Conservation (phyloP, 2,888 invertebrate genomes). For the Aphidius colemani region DNA sequence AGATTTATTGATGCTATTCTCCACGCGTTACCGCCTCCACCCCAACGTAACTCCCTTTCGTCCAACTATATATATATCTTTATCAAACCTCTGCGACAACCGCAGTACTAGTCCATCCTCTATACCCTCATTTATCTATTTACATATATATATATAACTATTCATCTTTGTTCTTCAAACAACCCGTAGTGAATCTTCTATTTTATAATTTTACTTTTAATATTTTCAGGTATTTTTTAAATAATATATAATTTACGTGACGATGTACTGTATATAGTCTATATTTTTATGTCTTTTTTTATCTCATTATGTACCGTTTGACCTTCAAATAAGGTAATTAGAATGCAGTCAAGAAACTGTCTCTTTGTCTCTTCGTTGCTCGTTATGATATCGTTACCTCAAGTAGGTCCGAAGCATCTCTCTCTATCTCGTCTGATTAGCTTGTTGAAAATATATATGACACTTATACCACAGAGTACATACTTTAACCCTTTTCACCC, state of each 20-base stretch:
- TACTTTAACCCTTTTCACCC: too few relatives aligned
- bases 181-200: neutral
- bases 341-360: conserved; percentile 53
- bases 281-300: too few relatives aligned
- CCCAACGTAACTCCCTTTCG: conserved; percentile 13
- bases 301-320: conserved; percentile 38
- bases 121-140: conserved; percentile 33
- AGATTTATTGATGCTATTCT: conserved; percentile 59
- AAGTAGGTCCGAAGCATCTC: conserved; percentile 1
- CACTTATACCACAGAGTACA: too few relatives aligned
- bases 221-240: too few relatives aligned
- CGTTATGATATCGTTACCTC: conserved; percentile 9
- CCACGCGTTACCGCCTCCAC: conserved; percentile 37
- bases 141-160: conserved; percentile 29
- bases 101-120: conserved; percentile 23
- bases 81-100: conserved; percentile 28
- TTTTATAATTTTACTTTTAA: too few relatives aligned
- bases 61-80: conserved; percentile 16
- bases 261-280: too few relatives aligned
- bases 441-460: too few relatives aligned
- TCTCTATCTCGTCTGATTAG: conserved; percentile 5
- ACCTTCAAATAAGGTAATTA: conserved; percentile 57
- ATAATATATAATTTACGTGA: too few relatives aligned
- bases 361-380: conserved; percentile 19
- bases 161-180: conserved; percentile 19